A percentile compares a stretch with the other conserved stretches of the same genome.
phyloP scores from a whole-genome alignment of 2,113 vertebrate species.

The Speoplatyrhinus poulsoni region DNA sequence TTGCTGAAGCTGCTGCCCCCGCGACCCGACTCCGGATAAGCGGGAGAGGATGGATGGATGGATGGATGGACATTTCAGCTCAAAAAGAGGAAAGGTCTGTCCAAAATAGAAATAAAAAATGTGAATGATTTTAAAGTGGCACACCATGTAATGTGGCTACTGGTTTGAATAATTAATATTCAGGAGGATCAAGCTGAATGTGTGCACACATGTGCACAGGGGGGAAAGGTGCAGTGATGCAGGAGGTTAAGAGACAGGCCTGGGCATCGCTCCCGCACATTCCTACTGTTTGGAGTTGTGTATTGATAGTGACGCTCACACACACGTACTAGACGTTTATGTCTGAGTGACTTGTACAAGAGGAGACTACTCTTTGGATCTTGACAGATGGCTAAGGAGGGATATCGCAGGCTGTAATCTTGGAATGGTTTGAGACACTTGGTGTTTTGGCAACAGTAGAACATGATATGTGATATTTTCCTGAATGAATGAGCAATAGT shows the following conservation, averaged over 20 bases:
- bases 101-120: too few species aligned
- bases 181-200: slow-evolving; percentile 49
- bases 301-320: slow-evolving; percentile 15
- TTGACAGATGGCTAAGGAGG: slow-evolving; percentile 69
- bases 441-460: slow-evolving; percentile 77
- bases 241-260: slow-evolving; percentile 39
- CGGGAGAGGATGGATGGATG: too few species aligned
- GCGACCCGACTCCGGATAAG: too few species aligned
- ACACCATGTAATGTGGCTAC: slow-evolving; percentile 39
- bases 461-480: slow-evolving; percentile 69
- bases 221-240: slow-evolving; percentile 13
- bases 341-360: slow-evolving; percentile 66
- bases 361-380: slow-evolving; percentile 59
- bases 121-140: slow-evolving; percentile 11
- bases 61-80: too few species aligned
- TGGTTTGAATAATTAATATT: slow-evolving; percentile 58
- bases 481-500: slow-evolving; percentile 65
- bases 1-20: too few species aligned
- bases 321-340: slow-evolving; percentile 48
- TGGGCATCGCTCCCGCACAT: slow-evolving; percentile 40
- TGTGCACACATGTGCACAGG: slow-evolving; percentile 26
- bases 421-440: slow-evolving; percentile 64
- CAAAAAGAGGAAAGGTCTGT: too few species aligned
- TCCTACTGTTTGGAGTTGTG: slow-evolving; percentile 31
- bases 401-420: slow-evolving; percentile 65